A percentile compares a stretch with the other conserved stretches of the same genome.
Conservation (phyloP, 2,113 vertebrate genomes). For the Tauraco erythrolophus region DNA sequence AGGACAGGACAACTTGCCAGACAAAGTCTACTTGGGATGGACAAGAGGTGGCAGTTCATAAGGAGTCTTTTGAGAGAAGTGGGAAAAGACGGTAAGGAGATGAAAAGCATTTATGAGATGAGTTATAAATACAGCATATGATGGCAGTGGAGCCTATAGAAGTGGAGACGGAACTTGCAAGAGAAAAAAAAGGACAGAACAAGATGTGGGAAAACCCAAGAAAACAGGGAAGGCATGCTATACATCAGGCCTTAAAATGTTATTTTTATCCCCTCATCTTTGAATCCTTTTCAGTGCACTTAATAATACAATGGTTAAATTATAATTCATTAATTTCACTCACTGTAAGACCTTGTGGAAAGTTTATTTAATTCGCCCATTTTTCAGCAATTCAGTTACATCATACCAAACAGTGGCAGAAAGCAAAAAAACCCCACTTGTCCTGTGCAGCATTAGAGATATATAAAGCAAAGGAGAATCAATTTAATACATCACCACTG, state of each 20-base stretch:
- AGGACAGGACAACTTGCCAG: neutral
- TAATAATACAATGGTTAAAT: neutral
- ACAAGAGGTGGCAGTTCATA: neutral
- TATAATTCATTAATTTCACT: neutral
- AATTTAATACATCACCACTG: slow-evolving; percentile 38
- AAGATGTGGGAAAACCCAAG: neutral
- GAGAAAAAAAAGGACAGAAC: neutral
- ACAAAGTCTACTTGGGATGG: neutral
- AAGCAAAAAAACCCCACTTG: neutral
- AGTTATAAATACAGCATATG: neutral
- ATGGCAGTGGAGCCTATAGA: neutral
- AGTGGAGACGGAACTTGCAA: neutral
- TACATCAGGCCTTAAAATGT: neutral
- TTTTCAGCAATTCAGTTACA: neutral
- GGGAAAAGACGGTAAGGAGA: neutral
- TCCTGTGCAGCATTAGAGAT: neutral
- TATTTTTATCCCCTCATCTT: neutral
- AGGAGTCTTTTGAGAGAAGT: neutral
- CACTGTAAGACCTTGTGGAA: neutral
- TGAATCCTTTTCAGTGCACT: neutral
- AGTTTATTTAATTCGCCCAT: neutral
- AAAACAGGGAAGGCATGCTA: neutral
- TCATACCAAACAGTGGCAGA: neutral
- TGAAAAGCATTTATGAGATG: neutral
- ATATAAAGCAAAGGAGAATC: slow-evolving; percentile 35